A percentile compares a stretch with the other conserved stretches of the same genome.
Conservation (phyloP, 23 tunicate species). For the Trididemnum clinides region DNA sequence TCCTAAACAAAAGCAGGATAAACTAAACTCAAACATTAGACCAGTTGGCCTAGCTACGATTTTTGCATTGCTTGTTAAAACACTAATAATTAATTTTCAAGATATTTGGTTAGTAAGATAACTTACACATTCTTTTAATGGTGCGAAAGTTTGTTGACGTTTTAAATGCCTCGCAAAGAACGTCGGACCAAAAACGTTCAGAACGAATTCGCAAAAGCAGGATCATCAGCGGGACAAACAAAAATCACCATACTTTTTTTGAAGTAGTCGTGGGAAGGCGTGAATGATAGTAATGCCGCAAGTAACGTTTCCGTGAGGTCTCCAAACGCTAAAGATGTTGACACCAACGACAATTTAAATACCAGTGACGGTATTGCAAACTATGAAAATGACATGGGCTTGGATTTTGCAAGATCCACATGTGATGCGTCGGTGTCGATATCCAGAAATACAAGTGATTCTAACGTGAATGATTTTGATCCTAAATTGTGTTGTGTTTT, state of each 20-base stretch:
- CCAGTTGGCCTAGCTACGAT: constrained; percentile 4
- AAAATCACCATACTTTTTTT: constrained; percentile 29
- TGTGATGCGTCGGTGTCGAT: background rate
- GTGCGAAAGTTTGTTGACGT: constrained; percentile 22
- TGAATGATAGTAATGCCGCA: constrained; percentile 6
- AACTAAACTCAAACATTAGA: constrained; percentile 22
- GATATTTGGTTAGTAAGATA: too few species aligned
- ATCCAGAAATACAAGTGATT: background rate
- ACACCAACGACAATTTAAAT: constrained; percentile 7
- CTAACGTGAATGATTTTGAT: background rate
- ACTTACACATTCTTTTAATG: constrained; percentile 15
- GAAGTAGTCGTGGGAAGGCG: constrained; percentile 14
- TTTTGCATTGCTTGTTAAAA: constrained; percentile 25
- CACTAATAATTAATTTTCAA: too few species aligned
- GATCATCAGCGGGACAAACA: constrained; percentile 30
- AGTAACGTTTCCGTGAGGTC: constrained; percentile 18
- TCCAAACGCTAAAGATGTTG: constrained; percentile 8
- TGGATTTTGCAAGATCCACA: constrained; percentile 21
- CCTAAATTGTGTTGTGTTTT: background rate
- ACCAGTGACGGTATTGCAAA: constrained; percentile 3
- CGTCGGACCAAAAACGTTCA: constrained; percentile 13
- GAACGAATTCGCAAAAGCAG: constrained; percentile 16
- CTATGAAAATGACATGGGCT: background rate
- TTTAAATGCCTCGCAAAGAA: constrained; percentile 26
- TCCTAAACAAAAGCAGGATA: background rate